phyloP scores from a whole-genome alignment of 2,113 vertebrate species.

The Mus spicilegus region DNA sequence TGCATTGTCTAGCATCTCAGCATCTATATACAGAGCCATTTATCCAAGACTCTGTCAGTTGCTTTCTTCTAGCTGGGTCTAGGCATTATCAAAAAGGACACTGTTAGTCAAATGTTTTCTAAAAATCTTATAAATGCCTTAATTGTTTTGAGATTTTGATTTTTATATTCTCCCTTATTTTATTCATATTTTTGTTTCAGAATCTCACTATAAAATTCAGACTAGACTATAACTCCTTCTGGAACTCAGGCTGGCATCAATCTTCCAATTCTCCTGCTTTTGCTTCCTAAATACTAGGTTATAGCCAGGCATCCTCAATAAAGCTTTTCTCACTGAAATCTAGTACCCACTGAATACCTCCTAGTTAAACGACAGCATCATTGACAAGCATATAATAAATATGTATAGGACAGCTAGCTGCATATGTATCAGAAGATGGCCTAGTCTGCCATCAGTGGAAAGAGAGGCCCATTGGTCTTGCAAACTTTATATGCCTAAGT shows the following conservation, averaged over 20 bases:
- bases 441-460: too few relatives aligned
- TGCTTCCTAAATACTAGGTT: neutral
- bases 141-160: neutral
- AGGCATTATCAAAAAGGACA: neutral
- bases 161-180: neutral
- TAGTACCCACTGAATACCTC: neutral
- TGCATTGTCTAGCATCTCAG: neutral
- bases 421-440: too few relatives aligned
- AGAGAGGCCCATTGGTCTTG: too few relatives aligned
- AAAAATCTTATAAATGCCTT: neutral
- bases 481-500: too few relatives aligned
- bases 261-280: neutral
- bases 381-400: neutral
- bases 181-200: neutral
- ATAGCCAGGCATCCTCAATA: neutral
- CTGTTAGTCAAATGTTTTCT: neutral
- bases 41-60: too few relatives aligned
- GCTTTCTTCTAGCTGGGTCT: neutral
- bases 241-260: neutral
- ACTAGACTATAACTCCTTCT: neutral
- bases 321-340: neutral
- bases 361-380: neutral
- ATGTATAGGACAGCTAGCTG: too few relatives aligned
- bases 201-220: neutral
- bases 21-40: neutral